Evolutionary conservation across 1,140 invertebrate species (phyloP).

Genomic region (Maniola jurtina): DNA sequence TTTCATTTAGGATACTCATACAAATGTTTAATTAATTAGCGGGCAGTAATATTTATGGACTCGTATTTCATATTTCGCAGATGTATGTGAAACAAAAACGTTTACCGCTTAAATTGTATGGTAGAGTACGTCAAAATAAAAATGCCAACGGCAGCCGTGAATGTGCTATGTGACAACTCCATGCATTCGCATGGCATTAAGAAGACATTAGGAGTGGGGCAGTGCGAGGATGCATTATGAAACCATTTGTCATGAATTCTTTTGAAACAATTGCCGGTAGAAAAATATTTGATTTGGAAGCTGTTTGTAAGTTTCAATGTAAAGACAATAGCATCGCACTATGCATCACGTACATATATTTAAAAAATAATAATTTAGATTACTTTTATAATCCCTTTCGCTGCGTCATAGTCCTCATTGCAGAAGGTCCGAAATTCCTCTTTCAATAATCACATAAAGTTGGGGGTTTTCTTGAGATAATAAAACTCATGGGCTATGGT

Average conservation of each 20-base stretch:
- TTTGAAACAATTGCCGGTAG: constrained; percentile 8
- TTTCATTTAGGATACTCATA: constrained; percentile 20
- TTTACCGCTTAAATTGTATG: constrained; percentile 27
- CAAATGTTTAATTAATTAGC: constrained; percentile 23
- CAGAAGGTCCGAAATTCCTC: too few species aligned
- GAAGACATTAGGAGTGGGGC: constrained; percentile 67
- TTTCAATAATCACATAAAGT: too few species aligned
- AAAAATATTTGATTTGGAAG: background rate
- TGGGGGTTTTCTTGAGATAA: too few species aligned
- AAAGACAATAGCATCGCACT: background rate
- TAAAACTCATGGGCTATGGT: too few species aligned
- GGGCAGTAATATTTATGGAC: constrained; percentile 9
- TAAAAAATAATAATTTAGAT: too few species aligned
- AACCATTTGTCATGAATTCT: constrained; percentile 57
- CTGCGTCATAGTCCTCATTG: too few species aligned
- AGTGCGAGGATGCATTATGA: constrained; percentile 62
- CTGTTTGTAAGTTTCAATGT: background rate
- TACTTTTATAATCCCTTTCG: too few species aligned
- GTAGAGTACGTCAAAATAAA: constrained; percentile 31
- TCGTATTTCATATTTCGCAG: constrained; percentile 26
- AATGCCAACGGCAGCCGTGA: constrained; percentile 47
- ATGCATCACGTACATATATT: too few species aligned
- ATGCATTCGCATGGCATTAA: constrained; percentile 59
- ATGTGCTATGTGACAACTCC: constrained; percentile 66
- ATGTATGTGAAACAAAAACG: constrained; percentile 33